Percentiles rank a stretch among this genome's conserved stretches.
Evolutionary conservation across 2,888 invertebrate genomes (phyloP).

Genomic region (Platynereis dumerilii): DNA sequence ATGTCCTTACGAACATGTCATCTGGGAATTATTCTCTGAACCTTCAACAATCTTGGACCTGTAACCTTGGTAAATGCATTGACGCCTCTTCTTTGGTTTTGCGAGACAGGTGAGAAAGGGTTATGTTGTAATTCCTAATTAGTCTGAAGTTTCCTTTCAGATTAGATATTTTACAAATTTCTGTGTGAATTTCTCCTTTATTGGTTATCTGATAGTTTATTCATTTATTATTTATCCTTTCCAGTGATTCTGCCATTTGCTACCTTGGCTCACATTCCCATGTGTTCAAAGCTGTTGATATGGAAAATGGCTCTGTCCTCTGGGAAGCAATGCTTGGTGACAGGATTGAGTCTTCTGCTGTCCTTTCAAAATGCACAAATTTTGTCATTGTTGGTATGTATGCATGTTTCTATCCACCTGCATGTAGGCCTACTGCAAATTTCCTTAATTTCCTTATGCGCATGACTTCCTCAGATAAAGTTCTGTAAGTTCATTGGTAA

Average conservation of each 20-base stretch:
- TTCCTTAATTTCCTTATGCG: neutral
- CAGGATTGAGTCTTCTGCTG: slow-evolving; percentile 75
- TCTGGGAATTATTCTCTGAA: neutral
- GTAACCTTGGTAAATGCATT: slow-evolving; percentile 79
- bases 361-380: slow-evolving; percentile 62
- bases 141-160: no score
- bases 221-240: neutral
- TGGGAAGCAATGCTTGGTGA: slow-evolving; percentile 69
- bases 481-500: no score
- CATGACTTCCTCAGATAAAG: no score
- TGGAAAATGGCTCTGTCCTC: slow-evolving; percentile 65
- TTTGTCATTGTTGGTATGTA: slow-evolving; percentile 73
- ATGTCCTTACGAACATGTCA: no score
- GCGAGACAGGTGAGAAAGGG: slow-evolving; percentile 36
- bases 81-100: slow-evolving; percentile 74
- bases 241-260: slow-evolving; percentile 45
- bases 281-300: slow-evolving; percentile 70
- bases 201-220: neutral
- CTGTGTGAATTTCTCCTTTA: neutral
- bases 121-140: no score
- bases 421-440: neutral
- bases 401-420: no score
- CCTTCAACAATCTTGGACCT: slow-evolving; percentile 65
- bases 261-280: slow-evolving; percentile 80
- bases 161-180: no score